Conservation (phyloP, 1,140 invertebrate genomes). For the Atta texana region DNA sequence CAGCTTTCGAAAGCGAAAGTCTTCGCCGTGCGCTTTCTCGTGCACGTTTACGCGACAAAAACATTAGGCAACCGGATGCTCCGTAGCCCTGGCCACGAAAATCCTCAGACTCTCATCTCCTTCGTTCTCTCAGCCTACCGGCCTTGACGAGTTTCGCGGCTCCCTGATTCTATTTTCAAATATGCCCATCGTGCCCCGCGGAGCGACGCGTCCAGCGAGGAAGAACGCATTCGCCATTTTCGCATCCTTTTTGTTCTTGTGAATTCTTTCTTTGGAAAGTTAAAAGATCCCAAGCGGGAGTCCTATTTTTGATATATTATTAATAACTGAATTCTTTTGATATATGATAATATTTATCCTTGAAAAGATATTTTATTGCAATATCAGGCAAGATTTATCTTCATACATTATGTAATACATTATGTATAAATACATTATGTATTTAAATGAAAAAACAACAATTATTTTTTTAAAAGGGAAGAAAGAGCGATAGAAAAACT, state of each 20-base stretch:
- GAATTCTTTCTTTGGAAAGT: constrained; percentile 23
- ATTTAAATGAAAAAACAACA: neutral
- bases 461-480: neutral
- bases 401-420: too few species aligned
- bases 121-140: constrained; percentile 54
- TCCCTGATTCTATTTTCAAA: constrained; percentile 77
- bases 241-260: constrained; percentile 4
- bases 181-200: constrained; percentile 56
- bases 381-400: neutral
- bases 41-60: constrained; percentile 66
- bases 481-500: neutral
- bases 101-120: constrained; percentile 52
- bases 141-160: constrained; percentile 74
- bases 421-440: neutral
- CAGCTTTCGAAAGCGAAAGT: constrained; percentile 82
- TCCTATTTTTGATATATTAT: neutral
- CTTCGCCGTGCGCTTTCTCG: constrained; percentile 36
- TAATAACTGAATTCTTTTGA: neutral
- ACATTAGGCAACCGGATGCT: constrained; percentile 73
- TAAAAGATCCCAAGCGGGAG: neutral
- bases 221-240: constrained; percentile 44
- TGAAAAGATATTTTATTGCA: neutral
- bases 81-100: constrained; percentile 76
- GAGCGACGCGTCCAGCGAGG: neutral
- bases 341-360: neutral